phyloP scores from a whole-genome alignment of 2,888 invertebrate genomes.

The Drosophila tanythrix region DNA sequence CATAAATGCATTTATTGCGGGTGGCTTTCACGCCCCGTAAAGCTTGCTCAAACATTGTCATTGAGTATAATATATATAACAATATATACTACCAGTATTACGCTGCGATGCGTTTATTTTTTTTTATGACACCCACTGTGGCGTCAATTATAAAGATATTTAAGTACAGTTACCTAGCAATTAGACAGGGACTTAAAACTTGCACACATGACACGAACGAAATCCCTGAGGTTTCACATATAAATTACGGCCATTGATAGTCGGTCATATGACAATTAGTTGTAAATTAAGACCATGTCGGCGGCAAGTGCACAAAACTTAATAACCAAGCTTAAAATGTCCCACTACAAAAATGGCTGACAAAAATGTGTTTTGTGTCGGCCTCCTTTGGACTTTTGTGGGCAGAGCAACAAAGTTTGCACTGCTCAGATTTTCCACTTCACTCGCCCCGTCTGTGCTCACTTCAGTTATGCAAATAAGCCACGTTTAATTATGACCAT shows the following conservation, averaged over 20 bases:
- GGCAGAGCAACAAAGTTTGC: constrained; percentile 26
- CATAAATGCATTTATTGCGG: constrained; percentile 81
- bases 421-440: constrained; percentile 17
- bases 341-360: constrained; percentile 19
- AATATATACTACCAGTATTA: constrained; percentile 70
- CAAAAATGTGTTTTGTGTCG: constrained; percentile 21
- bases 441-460: constrained; percentile 33
- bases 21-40: constrained; percentile 56
- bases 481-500: constrained; percentile 78
- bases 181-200: constrained; percentile 61
- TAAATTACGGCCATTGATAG: constrained; percentile 69
- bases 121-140: constrained; percentile 72
- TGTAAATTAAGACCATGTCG: constrained; percentile 70
- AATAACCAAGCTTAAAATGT: constrained; percentile 20
- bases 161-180: constrained; percentile 81
- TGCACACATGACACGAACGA: constrained; percentile 26
- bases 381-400: constrained; percentile 25
- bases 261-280: constrained; percentile 83
- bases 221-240: constrained; percentile 58
- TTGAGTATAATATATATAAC: constrained; percentile 15
- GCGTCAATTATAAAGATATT: constrained; percentile 82
- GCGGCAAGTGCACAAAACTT: constrained; percentile 32
- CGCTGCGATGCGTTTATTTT: constrained; percentile 46
- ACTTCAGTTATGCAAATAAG: constrained; percentile 76
- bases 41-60: constrained; percentile 56